phyloP scores from a whole-genome alignment of 2,888 invertebrate genomes.

The Hydrotaea diabolus region DNA sequence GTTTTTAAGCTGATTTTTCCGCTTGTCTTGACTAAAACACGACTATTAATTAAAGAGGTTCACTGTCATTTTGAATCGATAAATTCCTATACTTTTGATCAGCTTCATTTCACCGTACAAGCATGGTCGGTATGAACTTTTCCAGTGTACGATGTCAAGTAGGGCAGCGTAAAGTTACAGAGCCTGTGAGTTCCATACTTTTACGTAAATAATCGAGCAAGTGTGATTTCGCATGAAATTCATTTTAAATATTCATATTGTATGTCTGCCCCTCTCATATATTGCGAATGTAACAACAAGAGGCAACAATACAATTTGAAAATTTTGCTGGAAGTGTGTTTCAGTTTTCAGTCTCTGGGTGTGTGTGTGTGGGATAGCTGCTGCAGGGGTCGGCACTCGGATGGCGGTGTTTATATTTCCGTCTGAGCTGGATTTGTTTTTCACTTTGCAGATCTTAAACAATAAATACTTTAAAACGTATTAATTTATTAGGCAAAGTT shows the following conservation, averaged over 20 bases:
- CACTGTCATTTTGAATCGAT: no score
- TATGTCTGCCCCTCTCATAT: conserved; percentile 14
- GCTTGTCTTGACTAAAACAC: no score
- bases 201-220: conserved; percentile 43
- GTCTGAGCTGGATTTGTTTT: conserved; percentile 9
- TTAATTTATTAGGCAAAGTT: conserved; percentile 34
- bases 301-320: conserved; percentile 9
- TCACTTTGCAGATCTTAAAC: conserved; percentile 14
- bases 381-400: no score
- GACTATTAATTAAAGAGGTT: no score
- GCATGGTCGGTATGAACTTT: no score
- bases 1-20: no score
- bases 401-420: neutral
- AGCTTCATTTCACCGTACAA: no score
- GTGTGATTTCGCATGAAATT: conserved; percentile 47
- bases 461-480: conserved; percentile 38
- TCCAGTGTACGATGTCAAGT: no score
- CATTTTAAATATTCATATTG: conserved; percentile 43
- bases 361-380: neutral
- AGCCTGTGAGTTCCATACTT: neutral
- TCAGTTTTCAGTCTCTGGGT: neutral
- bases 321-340: conserved; percentile 9
- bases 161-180: no score
- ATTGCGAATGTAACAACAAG: conserved; percentile 16
- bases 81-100: no score